Conservation (phyloP, 64 coral and sea anemone species). For the Dendronephthya gigantea region DNA sequence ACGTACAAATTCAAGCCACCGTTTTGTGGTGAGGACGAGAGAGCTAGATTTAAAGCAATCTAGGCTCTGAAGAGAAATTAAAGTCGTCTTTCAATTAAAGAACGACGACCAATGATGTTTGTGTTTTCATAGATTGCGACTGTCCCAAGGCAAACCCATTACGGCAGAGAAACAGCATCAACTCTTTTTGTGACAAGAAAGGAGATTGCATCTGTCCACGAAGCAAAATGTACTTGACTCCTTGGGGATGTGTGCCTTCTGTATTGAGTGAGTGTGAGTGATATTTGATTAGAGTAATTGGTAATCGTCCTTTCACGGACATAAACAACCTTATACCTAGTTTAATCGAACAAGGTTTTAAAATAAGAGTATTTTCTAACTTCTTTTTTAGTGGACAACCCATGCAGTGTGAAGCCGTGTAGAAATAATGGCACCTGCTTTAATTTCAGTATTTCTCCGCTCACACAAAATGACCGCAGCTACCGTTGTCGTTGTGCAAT, state of each 20-base stretch:
- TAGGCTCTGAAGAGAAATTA: too few relatives aligned
- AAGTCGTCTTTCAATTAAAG: too few relatives aligned
- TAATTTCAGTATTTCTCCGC: neutral
- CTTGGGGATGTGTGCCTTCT: neutral
- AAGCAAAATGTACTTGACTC: neutral
- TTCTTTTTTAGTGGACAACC: neutral
- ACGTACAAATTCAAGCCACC: neutral
- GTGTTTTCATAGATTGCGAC: neutral
- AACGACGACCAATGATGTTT: neutral
- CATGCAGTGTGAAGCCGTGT: neutral
- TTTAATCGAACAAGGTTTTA: too few relatives aligned
- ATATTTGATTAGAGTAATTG: too few relatives aligned
- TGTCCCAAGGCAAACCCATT: neutral
- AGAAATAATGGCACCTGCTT: neutral
- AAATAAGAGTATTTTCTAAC: too few relatives aligned
- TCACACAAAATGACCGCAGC: neutral
- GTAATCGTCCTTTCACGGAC: too few relatives aligned
- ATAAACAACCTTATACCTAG: too few relatives aligned
- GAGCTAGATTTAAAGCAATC: neutral
- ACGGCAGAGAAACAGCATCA: neutral
- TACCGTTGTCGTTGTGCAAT: neutral
- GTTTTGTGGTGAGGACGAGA: neutral
- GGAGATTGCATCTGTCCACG: neutral
- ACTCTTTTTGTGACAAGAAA: neutral
- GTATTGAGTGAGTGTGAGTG: neutral